Conservation (phyloP, 2,888 invertebrate genomes). For the Scrobipalpa costella region DNA sequence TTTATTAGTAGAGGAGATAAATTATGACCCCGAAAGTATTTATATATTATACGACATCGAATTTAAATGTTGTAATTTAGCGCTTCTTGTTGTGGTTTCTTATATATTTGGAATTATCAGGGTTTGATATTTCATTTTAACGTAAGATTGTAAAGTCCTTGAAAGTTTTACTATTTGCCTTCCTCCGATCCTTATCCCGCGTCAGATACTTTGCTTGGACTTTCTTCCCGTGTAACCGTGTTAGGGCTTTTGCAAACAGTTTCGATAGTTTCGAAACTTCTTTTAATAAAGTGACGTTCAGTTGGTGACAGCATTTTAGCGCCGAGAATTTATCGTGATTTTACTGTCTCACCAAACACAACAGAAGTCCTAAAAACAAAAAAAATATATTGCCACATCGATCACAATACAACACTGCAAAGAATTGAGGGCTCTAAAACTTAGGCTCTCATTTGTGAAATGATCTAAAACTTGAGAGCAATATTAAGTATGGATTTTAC, state of each 20-base stretch:
- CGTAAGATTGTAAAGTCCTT: constrained; percentile 58
- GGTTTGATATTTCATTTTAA: constrained; percentile 73
- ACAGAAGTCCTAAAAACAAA: not conserved
- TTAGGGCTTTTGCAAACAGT: constrained; percentile 30
- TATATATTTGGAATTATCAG: constrained; percentile 77
- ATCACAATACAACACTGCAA: not conserved
- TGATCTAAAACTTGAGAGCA: no score
- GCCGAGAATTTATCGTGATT: not conserved
- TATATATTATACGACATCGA: constrained; percentile 70
- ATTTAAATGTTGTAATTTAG: constrained; percentile 74
- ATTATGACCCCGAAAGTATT: constrained; percentile 58
- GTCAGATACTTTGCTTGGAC: constrained; percentile 56
- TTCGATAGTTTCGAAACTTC: constrained; percentile 3
- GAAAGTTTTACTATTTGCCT: constrained; percentile 50
- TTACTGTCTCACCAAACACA: not conserved
- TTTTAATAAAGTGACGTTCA: not conserved
- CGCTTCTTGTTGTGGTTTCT: constrained; percentile 72
- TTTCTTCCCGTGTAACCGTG: constrained; percentile 64
- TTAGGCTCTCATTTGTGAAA: no score
- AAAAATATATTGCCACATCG: not conserved
- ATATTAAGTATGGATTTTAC: no score
- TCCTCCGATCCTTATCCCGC: constrained; percentile 49
- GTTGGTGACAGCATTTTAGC: constrained; percentile 31
- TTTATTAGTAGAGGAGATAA: constrained; percentile 23
- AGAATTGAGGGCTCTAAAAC: not conserved